phyloP scores from a whole-genome alignment of 2,888 invertebrate genomes.

The Machimus rusticus region DNA sequence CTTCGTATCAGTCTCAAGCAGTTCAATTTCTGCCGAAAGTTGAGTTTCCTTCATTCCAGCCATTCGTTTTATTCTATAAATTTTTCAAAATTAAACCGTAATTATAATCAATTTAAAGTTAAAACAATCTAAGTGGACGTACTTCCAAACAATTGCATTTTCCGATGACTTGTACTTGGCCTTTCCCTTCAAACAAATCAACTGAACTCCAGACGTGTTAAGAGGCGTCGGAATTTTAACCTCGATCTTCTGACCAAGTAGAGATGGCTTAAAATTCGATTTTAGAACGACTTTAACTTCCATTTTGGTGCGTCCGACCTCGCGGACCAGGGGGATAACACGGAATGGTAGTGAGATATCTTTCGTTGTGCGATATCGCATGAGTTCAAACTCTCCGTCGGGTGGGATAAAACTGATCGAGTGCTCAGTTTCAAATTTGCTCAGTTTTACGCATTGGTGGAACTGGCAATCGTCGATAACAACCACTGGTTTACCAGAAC shows the following conservation, averaged over 20 bases:
- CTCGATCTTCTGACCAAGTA: constrained; percentile 98
- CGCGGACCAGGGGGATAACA: constrained; percentile 96
- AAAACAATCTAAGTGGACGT: constrained; percentile 60
- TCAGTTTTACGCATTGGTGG: constrained; percentile 99
- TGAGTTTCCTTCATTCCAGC: constrained; percentile 99
- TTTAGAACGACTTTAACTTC: constrained; percentile 99
- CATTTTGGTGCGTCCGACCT: constrained; percentile 99
- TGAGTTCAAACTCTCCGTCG: constrained; percentile 99
- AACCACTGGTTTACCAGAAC: constrained; percentile 97
- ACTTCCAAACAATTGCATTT: constrained; percentile 97
- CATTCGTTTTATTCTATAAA: constrained; percentile 83
- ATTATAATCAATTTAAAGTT: neutral
- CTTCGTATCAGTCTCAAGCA: constrained; percentile 97
- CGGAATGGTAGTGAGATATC: constrained; percentile 99
- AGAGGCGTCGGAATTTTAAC: constrained; percentile 98
- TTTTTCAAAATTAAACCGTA: constrained; percentile 18
- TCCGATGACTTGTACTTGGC: constrained; percentile 99
- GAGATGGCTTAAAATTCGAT: constrained; percentile 97
- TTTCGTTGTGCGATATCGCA: constrained; percentile 99
- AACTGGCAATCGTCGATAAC: constrained; percentile 99
- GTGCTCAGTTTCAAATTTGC: constrained; percentile 99
- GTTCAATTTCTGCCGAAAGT: constrained; percentile 97
- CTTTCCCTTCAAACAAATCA: constrained; percentile 98
- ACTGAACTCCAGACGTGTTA: constrained; percentile 97
- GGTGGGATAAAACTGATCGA: constrained; percentile 99